Percentiles rank a stretch among this genome's conserved stretches.
Evolutionary conservation across 2,797 vertebrate species (phyloP).

Genomic region (Hoplostethus atlanticus): DNA sequence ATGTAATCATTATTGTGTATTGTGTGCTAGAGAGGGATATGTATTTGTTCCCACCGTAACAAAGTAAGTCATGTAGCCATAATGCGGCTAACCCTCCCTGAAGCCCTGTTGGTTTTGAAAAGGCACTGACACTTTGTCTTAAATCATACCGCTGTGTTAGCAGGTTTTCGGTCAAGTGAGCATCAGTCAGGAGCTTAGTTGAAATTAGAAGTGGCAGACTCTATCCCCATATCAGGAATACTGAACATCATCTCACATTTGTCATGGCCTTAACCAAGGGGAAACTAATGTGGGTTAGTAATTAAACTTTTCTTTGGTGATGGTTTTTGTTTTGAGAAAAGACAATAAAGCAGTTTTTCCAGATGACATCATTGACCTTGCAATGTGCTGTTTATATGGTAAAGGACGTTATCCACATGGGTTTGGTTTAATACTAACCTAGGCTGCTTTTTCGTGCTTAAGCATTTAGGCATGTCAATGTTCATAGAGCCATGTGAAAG

Average conservation of each 20-base stretch:
- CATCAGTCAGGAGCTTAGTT: constrained; percentile 63
- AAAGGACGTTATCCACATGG: background rate
- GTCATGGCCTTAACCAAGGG: constrained; percentile 8
- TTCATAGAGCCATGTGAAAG: constrained; percentile 48
- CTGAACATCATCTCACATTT: constrained; percentile 56
- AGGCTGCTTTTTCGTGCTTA: constrained; percentile 9
- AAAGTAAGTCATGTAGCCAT: constrained; percentile 61
- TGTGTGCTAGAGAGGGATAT: background rate
- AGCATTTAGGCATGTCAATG: constrained; percentile 28
- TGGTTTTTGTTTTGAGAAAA: constrained; percentile 3
- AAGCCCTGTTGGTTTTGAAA: constrained; percentile 59
- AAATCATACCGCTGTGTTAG: constrained; percentile 67
- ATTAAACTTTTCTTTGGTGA: background rate
- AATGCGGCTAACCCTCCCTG: constrained; percentile 54
- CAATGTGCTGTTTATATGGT: constrained; percentile 2
- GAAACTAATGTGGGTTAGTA: constrained; percentile 14
- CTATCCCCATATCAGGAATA: constrained; percentile 54
- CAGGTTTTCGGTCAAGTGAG: constrained; percentile 72
- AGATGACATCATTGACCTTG: background rate
- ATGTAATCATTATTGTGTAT: background rate
- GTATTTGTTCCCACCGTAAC: constrained; percentile 33
- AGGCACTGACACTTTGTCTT: constrained; percentile 66
- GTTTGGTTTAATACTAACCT: constrained; percentile 6
- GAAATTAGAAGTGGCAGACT: constrained; percentile 55
- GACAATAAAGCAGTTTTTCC: constrained; percentile 1